Percentiles rank a stretch among this genome's conserved stretches.
Evolutionary conservation across 1,140 invertebrate species (phyloP).

Genomic region (Pissodes strobi): DNA sequence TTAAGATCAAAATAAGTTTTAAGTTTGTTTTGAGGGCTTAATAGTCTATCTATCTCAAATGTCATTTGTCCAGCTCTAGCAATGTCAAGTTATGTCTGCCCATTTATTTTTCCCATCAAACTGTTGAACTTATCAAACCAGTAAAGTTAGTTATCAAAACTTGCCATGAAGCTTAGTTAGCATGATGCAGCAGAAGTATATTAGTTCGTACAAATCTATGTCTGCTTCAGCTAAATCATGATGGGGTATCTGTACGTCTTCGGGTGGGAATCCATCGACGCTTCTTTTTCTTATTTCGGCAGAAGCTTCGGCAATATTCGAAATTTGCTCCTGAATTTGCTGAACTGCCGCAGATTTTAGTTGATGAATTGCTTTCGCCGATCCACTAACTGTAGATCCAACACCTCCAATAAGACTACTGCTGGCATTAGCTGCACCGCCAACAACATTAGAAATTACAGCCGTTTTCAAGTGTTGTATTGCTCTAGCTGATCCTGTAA

Average conservation of each 20-base stretch:
- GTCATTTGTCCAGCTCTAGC: too few species aligned
- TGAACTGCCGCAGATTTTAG: conserved; percentile 2
- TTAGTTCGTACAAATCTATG: conserved; percentile 26
- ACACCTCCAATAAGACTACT: neutral
- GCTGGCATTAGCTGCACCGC: conserved; percentile 6
- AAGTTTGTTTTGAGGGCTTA: too few species aligned
- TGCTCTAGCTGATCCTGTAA: neutral
- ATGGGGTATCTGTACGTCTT: too few species aligned
- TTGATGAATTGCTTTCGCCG: conserved; percentile 4
- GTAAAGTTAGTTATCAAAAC: conserved; percentile 13
- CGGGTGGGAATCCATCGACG: neutral
- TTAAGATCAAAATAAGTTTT: too few species aligned
- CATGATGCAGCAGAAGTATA: conserved; percentile 15
- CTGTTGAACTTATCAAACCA: neutral
- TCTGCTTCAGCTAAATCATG: conserved; percentile 5
- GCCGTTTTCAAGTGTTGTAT: conserved; percentile 1
- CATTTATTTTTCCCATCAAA: neutral
- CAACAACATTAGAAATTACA: neutral
- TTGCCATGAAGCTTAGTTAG: conserved; percentile 27
- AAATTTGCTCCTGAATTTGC: conserved; percentile 6
- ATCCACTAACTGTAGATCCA: neutral
- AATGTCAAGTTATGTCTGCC: neutral
- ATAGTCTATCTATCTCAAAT: too few species aligned
- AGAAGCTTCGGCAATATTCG: conserved; percentile 11
- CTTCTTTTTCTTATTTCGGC: conserved; percentile 1